Evolutionary conservation across 2,113 vertebrate species (phyloP), one percentile per base, ranked within the genome.

Genomic region (Melierax canorus): DNA sequence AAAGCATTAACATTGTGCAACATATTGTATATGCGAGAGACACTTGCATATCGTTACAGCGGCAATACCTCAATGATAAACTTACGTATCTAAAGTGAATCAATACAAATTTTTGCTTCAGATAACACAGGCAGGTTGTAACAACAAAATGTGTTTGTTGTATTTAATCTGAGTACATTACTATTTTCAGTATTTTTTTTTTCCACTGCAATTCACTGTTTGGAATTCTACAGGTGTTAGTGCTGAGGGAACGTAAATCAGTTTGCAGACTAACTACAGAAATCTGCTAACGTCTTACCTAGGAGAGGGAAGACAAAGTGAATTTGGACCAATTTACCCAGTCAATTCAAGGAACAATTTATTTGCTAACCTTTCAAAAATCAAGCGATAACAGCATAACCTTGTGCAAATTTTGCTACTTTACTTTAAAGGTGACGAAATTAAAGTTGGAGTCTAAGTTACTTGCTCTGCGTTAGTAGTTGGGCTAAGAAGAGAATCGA

Each of bases 101-200:
- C 91, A 41, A 77, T 55, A 77, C 46, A 68, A 63, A 58, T 39
- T 77, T 93, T 92, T 94, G n/a, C 78, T 92, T 92, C 86, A 90
- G 88, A 64, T 59, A 86, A 78, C 90, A 78, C 79, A 76, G 20
- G 74, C 82, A 93, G 89, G 86, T 92, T 30, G 9, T 39, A 94
- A 73, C 19, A 78, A 78, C n/a, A 64, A 67, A 64, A 36, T 9
- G 11, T 14, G 55, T 56, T 91, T 76, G 36, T 38, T 78, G 46
- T 67, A 88, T 63, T 95, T 79, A 51, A 60, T 39, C 68, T 43
- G 53, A 77, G 78, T 30, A 66, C 39, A 14, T 88, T 73, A 90
- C 66, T 89, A 29, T 55, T 75, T 91, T 41, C 39, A 92, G 34
- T 78, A 59, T 67, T 72, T 71, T 91, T 91, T 78, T 79, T 63